phyloP scores from a whole-genome alignment of 2,888 invertebrate genomes.

The Lycocerus yunnanus region DNA sequence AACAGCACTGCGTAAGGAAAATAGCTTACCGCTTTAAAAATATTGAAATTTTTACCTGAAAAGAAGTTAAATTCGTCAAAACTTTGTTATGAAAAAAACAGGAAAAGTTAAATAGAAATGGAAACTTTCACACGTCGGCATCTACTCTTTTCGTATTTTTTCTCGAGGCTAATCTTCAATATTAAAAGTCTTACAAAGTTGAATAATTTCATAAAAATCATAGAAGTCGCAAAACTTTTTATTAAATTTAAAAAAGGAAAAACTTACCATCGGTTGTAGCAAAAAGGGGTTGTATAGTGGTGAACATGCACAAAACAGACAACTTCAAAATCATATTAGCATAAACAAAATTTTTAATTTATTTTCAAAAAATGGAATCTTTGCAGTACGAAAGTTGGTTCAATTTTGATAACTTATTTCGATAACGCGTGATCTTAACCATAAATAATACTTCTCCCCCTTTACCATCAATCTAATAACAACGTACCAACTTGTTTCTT shows the following conservation, averaged over 20 bases:
- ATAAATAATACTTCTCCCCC: conserved; percentile 39
- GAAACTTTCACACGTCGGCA: conserved; percentile 8
- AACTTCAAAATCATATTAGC: conserved; percentile 14
- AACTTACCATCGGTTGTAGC: conserved; percentile 16
- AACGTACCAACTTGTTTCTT: conserved; percentile 39
- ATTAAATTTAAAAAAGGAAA: neutral
- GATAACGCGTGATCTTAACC: conserved; percentile 44
- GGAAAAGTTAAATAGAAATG: conserved; percentile 16
- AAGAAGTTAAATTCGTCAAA: conserved; percentile 12
- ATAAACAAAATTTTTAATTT: neutral
- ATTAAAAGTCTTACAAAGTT: conserved; percentile 6
- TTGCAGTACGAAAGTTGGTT: conserved; percentile 37
- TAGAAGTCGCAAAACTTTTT: conserved; percentile 5
- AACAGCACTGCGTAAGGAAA: neutral
- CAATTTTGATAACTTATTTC: conserved; percentile 44
- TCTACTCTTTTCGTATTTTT: conserved; percentile 7
- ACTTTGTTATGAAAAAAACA: conserved; percentile 8
- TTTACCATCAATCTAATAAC: conserved; percentile 39
- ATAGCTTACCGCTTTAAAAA: conserved; percentile 6
- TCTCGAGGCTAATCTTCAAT: conserved; percentile 2
- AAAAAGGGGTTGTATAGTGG: conserved; percentile 1
- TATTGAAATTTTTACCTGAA: conserved; percentile 11
- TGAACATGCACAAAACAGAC: conserved; percentile 5
- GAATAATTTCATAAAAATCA: conserved; percentile 2
- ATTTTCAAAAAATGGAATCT: conserved; percentile 28